Base-by-base conservation (phyloP, 2,888 invertebrate species). In the Eutolmus rufibarbis region DNA sequence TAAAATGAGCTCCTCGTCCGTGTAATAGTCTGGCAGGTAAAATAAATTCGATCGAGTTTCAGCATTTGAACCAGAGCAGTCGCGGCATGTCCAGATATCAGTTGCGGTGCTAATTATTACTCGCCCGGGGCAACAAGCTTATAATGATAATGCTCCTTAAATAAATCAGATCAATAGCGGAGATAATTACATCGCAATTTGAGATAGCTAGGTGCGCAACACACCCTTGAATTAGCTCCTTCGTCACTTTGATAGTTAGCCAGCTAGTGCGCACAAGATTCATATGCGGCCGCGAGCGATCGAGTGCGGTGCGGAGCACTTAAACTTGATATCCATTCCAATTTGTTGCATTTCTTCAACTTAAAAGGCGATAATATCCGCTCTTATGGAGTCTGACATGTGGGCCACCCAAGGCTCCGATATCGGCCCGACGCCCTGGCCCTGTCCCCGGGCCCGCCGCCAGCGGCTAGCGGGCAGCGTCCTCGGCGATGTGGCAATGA, bases 291-390 rank as follows among this genome's bases (percentile, higher is more conserved):
- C 40, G 40, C 74, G 2, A 23, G 34, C 31, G 14, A 40, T 76
- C 14, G 16, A 66, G 66, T 37, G 23, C 84, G 74, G 8, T 86
- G 51, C 51, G 88, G 87, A 87, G 92, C 92, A 92, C 92, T 92
- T 92, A 92, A 92, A 92, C 91, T 91, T 91, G 92, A 92, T 92
- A 92, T 92, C 91, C 91, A 92, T 92, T 92, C 92, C 92, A 92
- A 92, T 92, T 92, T 92, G 92, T 92, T 92, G 92, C 91, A 92
- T 92, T 89, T 92, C 92, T 92, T 92, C 91, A 91, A 92, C 92
- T 92, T 92, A 92, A 92, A 92, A 92, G 92, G 92, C 92, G 92
- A 92, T 92, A 92, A 92, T 92, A 92, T 92, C 91, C 91, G 92
- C 92, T 92, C 92, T 92, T 92, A 92, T 91, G 91, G 91, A 91